These are phyloP conservation scores for Thera britannica DNA, from an alignment of 2,888 invertebrate genomes.

Conservation along the genomic window DNA sequence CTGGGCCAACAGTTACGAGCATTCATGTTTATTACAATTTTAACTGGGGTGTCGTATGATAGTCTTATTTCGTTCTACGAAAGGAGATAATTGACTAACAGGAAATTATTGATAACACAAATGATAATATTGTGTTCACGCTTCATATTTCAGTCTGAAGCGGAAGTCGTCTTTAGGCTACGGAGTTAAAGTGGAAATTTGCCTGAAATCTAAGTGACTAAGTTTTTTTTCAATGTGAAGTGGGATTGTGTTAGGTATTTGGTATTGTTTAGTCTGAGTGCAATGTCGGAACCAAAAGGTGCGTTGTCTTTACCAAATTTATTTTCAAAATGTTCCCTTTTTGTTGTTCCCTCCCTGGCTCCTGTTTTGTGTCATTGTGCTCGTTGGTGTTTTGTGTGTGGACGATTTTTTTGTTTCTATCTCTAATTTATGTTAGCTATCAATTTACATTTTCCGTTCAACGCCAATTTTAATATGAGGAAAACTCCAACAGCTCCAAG, in stretches of 20 bases:
- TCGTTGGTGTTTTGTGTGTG: constrained; percentile 3
- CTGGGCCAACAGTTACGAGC: not conserved
- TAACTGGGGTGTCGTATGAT: not conserved
- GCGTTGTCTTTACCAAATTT: constrained; percentile 9
- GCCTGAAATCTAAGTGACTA: not conserved
- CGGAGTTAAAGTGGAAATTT: constrained; percentile 2
- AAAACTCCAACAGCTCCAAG: too few species aligned
- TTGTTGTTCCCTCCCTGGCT: not conserved
- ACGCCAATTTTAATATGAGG: too few species aligned
- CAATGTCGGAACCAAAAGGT: constrained; percentile 37
- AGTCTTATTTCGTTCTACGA: not conserved
- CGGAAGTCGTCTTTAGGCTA: not conserved
- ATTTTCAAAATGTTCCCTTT: not conserved
- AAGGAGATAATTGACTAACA: not conserved
- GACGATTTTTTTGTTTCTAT: not conserved
- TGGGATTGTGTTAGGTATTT: constrained; percentile 1
- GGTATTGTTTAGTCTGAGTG: constrained; percentile 16
- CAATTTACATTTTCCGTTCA: too few species aligned
- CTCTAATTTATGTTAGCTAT: not conserved
- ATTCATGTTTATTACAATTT: not conserved
- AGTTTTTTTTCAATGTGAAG: constrained; percentile 1
- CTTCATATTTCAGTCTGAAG: not conserved
- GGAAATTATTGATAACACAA: not conserved
- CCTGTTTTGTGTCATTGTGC: constrained; percentile 28
- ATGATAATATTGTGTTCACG: not conserved